Evolutionary conservation across 2,113 vertebrate species (phyloP), one percentile per base, ranked within the genome.

Genomic region (Pseudorectes ferrugineus): DNA sequence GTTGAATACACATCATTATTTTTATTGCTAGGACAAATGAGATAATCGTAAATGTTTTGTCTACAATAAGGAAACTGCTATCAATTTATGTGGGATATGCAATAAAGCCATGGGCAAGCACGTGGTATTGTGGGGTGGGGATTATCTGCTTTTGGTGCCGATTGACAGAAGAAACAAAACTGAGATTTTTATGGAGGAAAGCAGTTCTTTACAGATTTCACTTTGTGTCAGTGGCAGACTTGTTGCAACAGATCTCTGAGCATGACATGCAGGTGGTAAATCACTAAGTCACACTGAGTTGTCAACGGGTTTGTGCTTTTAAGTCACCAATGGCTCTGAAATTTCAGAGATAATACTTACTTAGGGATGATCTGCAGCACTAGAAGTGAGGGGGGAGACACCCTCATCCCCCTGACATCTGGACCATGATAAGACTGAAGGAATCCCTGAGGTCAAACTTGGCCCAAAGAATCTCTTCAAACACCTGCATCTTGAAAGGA

Each of bases 381-480:
- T 55, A 58, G 74, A 73, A 92, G 78, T 76, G 63, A 86, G 58
- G 35, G 62, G 45, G 54, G 58, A 93, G 85, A 85, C 66, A 85
- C 35, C 28, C 46, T 43, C 85, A 76, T 67, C 14, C 71, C 29
- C 42, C 66, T 88, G 78, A 95, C 87, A 73, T 93, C 74, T 94
- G 92, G 62, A 75, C 45, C 5, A 0, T 48, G 94, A 96, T 94
- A 95, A 95, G 74, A 89, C 67, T 0, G 2, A 91, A 95, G 43
- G 75, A 95, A 95, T 95, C 92, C 89, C 85, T 85, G 87, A 91
- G 87, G 87, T 91, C 87, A 94, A 91, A 82, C 70, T 95, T 94
- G 92, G 93, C 81, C 77, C 85, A 59, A 77, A 94, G 54, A 67
- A 70, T 88, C 85, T 55, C 46, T 89, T 94, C 67, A 79, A 70